Base-by-base conservation (phyloP, 2,113 vertebrate species). In the Phyllostomus hastatus region DNA sequence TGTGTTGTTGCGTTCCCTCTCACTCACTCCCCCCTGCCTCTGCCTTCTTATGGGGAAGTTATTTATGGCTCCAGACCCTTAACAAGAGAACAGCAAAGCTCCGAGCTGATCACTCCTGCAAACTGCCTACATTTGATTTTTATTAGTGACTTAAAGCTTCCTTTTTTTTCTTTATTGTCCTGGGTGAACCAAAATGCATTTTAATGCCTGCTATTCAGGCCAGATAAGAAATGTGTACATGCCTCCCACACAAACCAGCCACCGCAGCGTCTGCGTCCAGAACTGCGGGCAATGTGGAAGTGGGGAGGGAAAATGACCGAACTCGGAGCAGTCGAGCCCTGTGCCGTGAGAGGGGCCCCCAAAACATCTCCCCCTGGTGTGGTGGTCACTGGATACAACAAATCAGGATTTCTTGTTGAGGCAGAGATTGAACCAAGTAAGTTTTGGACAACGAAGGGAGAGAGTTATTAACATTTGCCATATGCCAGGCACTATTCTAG, bases 71-170 rank as follows among this genome's bases (percentile, higher is more conserved):
- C 91, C 93, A 52, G 98, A 98, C 98, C 98, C 98, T 98, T 98
- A 98, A 98, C 98, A 98, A 99, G 98, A 98, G 98, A 98, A 98
- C 98, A 98, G 98, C 97, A 97, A 98, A 98, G 98, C 98, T 82
- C 98, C 8, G 98, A 98, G 97, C 98, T 89, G 97, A 98, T 98
- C 90, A 97, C 98, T 99, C 97, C 98, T 98, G 98, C 98, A 99
- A 99, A 99, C 98, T 98, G 98, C 98, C 98, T 98, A 98, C 98
- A 98, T 99, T 99, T 98, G 98, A 98, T 98, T 99, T 99, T 99
- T 99, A 99, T 99, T 98, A 98, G 98, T 97, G 95, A 99, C 98
- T 99, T 99, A 99, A 99, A 99, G 98, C 98, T 98, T 99, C 98
- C 98, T 98, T 98, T 98, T 98, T 98, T 98, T 98, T 97, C 98